Evolutionary conservation across 2,797 vertebrate species (phyloP).

Genomic region (Enteromius argenteus): DNA sequence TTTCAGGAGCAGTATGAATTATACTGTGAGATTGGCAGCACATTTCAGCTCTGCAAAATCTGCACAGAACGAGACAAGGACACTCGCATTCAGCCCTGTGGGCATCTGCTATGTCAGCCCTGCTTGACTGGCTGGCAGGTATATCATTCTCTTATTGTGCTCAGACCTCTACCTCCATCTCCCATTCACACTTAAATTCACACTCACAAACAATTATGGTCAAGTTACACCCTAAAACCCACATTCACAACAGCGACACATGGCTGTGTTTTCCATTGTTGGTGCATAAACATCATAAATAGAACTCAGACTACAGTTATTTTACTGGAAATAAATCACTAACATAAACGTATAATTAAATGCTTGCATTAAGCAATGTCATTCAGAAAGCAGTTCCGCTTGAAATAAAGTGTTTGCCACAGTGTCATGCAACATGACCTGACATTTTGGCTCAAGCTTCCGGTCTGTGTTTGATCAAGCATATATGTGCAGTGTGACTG

Average conservation of each 20-base stretch:
- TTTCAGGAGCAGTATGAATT: slow-evolving; percentile 88
- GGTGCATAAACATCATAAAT: neutral
- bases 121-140: slow-evolving; percentile 89
- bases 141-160: slow-evolving; percentile 39
- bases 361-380: neutral
- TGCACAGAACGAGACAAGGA: slow-evolving; percentile 88
- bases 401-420: neutral
- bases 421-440: slow-evolving; percentile 31
- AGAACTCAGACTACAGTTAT: neutral
- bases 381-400: neutral
- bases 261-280: neutral
- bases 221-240: slow-evolving; percentile 14
- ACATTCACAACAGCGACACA: neutral
- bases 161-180: neutral
- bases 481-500: slow-evolving; percentile 20
- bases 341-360: neutral
- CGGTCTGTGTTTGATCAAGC: slow-evolving; percentile 64
- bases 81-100: slow-evolving; percentile 84
- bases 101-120: slow-evolving; percentile 85
- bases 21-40: slow-evolving; percentile 88
- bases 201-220: neutral
- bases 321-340: neutral
- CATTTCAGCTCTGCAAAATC: slow-evolving; percentile 91
- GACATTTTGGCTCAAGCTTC: slow-evolving; percentile 63
- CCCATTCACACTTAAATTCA: neutral